Evolutionary conservation across 2,888 invertebrate genomes (phyloP), one percentile per base, ranked within the genome.

Genomic region (Leucophenga montana): DNA sequence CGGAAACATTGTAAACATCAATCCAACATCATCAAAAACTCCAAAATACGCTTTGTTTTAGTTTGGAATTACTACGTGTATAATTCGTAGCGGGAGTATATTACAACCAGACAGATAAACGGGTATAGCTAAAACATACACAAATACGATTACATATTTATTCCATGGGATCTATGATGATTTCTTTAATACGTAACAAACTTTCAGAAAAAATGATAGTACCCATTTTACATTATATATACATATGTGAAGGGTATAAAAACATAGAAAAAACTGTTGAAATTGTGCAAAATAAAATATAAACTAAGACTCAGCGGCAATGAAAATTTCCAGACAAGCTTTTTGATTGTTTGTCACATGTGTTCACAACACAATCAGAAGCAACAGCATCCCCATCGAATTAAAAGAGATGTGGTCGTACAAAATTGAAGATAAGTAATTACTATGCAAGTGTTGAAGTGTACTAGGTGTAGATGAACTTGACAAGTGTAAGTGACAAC

Each of bases 391-490:
- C 22, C 20, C 11, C 13, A 50, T 3, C 16, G 14, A 13, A 50
- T 33, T 0, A 59, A 31, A 59, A 33, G 33, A 31, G 18, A n/a
- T 16, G n/a, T 39, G 39, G 39, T 39, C 39, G 39, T 66, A 18
- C 56, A 20, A 16, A 33, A 54, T 31, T 56, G 8, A 66, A 66
- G 65, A 73, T 75, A 39, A 70, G 75, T 71, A 75, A 75, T 75
- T 75, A 75, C 66, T 50, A 70, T 73, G 75, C 75, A 75, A 73
- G 75, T 73, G 73, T 68, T 66, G 66, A 75, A 54, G 75, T 59
- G 46, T 53, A n/a, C n/a, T n/a, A 20, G 22, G 39, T 39, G 39
- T 39, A 39, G 39, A 39, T 39, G 1, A 39, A 8, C 8, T 39
- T 39, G 39, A 39, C 39, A 39, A 39, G 39, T 39, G 39, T 8